Evolutionary conservation across 1,140 invertebrate genomes (phyloP).

Genomic region (Dendrolimus kikuchii): DNA sequence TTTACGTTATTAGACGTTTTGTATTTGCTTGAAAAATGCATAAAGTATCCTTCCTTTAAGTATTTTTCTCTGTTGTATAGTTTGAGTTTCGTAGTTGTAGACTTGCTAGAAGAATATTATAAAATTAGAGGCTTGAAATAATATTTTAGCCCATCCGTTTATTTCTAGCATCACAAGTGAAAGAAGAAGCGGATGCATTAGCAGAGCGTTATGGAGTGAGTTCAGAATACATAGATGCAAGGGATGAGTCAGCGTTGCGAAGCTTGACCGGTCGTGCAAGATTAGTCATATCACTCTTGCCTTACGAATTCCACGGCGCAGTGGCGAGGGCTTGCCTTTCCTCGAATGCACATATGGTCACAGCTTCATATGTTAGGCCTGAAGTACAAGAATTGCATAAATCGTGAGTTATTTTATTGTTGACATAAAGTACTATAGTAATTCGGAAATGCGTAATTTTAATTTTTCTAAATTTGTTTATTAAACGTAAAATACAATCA

Average conservation of each 20-base stretch:
- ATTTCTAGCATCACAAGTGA: constrained; percentile 84
- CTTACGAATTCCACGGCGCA: constrained; percentile 90
- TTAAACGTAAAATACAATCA: too few relatives aligned
- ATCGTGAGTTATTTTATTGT: constrained; percentile 71
- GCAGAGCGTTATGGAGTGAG: constrained; percentile 87
- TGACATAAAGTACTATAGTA: too few relatives aligned
- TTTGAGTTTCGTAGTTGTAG: too few relatives aligned
- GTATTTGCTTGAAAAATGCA: too few relatives aligned
- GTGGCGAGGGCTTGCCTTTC: constrained; percentile 91
- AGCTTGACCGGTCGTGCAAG: constrained; percentile 30
- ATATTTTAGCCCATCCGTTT: constrained; percentile 1
- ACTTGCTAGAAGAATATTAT: too few relatives aligned
- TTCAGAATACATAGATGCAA: constrained; percentile 85
- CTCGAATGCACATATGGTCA: constrained; percentile 92
- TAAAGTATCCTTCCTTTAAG: too few relatives aligned
- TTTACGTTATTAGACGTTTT: too few relatives aligned
- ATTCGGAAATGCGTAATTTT: too few relatives aligned
- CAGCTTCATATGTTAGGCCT: constrained; percentile 94
- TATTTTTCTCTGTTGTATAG: too few relatives aligned
- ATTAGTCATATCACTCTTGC: constrained; percentile 90
- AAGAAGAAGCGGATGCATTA: constrained; percentile 89
- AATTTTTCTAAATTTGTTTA: too few relatives aligned
- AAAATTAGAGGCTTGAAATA: too few relatives aligned
- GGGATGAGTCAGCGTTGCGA: constrained; percentile 75
- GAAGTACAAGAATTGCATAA: constrained; percentile 87